phyloP scores from a whole-genome alignment of 2,113 vertebrate genomes.

The Herpailurus yagouaroundi region DNA sequence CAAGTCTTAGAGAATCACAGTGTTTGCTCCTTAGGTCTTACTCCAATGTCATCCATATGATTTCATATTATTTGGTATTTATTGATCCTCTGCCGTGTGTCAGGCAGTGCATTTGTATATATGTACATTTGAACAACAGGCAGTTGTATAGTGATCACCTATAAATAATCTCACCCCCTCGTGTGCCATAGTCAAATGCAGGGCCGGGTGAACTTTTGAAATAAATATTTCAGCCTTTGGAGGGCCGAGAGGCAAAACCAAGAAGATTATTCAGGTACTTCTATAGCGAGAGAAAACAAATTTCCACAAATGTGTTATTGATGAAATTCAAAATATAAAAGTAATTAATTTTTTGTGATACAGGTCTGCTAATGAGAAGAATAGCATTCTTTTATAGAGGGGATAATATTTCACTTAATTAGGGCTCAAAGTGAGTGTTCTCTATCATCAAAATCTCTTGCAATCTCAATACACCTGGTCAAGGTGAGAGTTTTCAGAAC shows the following conservation, averaged over 20 bases:
- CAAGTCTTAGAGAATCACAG: conserved; percentile 24
- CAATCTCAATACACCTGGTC: conserved; percentile 97
- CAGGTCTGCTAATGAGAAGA: not conserved
- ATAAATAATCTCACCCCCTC: not conserved
- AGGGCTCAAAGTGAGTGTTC: not conserved
- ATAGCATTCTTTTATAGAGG: not conserved
- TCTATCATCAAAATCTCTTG: not conserved
- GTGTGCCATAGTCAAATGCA: conserved; percentile 8
- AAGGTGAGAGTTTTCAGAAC: conserved; percentile 99
- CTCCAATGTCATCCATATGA: not conserved
- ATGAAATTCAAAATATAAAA: conserved; percentile 16
- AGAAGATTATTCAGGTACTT: conserved; percentile 2
- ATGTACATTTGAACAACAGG: no score
- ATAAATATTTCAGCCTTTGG: not conserved
- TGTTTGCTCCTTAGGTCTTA: conserved; percentile 15
- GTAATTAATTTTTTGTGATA: not conserved
- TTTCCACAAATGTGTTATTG: conserved; percentile 25
- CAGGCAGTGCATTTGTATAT: not conserved
- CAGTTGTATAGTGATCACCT: not conserved
- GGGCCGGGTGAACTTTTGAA: not conserved
- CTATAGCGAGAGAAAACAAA: not conserved
- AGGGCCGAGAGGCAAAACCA: conserved; percentile 9
- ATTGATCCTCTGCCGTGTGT: not conserved
- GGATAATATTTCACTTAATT: conserved; percentile 28
- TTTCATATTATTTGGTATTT: conserved; percentile 8